Percentiles rank a stretch among this genome's conserved stretches.
phyloP scores from a whole-genome alignment of 2,113 vertebrate genomes.

The Mastomys natalensis region DNA sequence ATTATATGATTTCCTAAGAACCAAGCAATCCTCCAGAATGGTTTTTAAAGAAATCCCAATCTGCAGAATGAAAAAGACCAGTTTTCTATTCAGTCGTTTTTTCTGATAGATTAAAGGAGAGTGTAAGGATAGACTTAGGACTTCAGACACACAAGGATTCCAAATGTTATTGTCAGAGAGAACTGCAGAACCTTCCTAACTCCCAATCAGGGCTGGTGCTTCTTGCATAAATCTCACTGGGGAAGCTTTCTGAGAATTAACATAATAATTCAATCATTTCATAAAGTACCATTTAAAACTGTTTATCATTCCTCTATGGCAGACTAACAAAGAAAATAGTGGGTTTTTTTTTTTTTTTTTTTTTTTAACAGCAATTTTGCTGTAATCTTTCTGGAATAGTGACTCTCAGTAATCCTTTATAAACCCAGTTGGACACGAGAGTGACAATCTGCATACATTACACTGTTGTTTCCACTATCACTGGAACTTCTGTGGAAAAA shows the following conservation, averaged over 20 bases:
- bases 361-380: slow-evolving; percentile 42
- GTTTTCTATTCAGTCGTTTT: slow-evolving; percentile 1
- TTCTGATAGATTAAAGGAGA: slow-evolving; percentile 2
- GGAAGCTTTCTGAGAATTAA: slow-evolving; percentile 16
- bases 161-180: slow-evolving; percentile 25
- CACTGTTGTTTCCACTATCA: slow-evolving; percentile 18
- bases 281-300: slow-evolving; percentile 23
- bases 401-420: slow-evolving; percentile 1
- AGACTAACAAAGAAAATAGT: slow-evolving; percentile 36
- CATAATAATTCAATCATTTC: slow-evolving; percentile 49
- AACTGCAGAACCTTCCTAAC: not conserved
- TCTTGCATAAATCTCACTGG: not conserved
- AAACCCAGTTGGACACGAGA: slow-evolving; percentile 45
- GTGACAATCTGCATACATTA: not conserved
- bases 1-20: not conserved
- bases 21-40: not conserved
- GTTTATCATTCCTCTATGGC: not conserved
- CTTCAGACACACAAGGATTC: not conserved
- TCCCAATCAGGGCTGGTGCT: not conserved
- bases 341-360: not conserved
- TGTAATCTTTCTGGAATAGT: slow-evolving; percentile 54
- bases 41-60: slow-evolving; percentile 1
- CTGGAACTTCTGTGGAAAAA: slow-evolving; percentile 40
- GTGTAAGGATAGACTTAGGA: not conserved
- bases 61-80: not conserved